phyloP scores from a whole-genome alignment of 2,113 vertebrate species.

The Actinemys pallida region DNA sequence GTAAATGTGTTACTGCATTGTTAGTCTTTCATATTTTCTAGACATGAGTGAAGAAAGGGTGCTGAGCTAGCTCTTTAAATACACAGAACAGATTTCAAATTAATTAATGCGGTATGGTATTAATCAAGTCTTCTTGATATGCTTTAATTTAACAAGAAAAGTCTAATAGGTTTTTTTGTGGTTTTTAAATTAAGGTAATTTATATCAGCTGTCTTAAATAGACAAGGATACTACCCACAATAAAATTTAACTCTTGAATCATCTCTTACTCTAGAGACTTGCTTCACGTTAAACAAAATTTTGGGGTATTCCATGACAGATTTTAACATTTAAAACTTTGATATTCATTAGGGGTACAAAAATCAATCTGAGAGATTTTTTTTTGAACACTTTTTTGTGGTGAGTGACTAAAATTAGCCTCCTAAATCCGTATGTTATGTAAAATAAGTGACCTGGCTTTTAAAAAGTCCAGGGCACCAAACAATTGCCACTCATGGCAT shows the following conservation, averaged over 20 bases:
- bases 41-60: not conserved
- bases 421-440: not conserved
- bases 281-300: not conserved
- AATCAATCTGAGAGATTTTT: not conserved
- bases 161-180: not conserved
- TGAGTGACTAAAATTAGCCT: not conserved
- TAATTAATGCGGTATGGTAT: not conserved
- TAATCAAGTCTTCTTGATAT: not conserved
- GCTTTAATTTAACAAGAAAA: slow-evolving; percentile 12
- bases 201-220: slow-evolving; percentile 1
- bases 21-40: not conserved
- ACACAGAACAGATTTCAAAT: not conserved
- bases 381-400: no score
- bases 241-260: not conserved
- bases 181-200: slow-evolving; percentile 30
- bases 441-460: not conserved
- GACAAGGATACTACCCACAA: not conserved
- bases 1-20: not conserved
- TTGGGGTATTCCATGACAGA: not conserved
- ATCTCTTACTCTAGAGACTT: not conserved
- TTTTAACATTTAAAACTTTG: not conserved
- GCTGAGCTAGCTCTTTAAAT: not conserved
- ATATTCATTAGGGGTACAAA: not conserved
- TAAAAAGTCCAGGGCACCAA: not conserved
- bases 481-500: not conserved